Conservation (phyloP, 2,888 invertebrate species). For the Drosophila maculinotata region DNA sequence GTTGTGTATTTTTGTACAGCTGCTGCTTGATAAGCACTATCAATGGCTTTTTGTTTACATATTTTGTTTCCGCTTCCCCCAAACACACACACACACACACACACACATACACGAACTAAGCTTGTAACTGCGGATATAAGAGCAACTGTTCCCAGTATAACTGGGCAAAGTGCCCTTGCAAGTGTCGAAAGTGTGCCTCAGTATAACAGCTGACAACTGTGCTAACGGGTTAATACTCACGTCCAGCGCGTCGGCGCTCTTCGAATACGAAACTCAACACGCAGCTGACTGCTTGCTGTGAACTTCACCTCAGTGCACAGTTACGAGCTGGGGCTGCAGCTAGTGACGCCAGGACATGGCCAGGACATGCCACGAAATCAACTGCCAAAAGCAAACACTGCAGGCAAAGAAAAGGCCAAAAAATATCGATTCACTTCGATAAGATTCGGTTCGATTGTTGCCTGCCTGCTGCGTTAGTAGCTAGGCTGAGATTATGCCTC, state of each 20-base stretch:
- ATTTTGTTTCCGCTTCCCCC: conserved; percentile 35
- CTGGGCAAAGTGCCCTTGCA: neutral
- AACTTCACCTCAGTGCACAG: conserved; percentile 55
- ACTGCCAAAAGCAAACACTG: conserved; percentile 27
- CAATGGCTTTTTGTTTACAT: conserved; percentile 53
- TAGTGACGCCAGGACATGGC: conserved; percentile 17
- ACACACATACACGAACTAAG: neutral
- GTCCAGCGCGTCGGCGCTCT: conserved; percentile 51
- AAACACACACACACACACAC: neutral
- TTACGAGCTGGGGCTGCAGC: conserved; percentile 41
- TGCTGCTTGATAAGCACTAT: conserved; percentile 64
- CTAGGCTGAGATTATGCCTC: neutral
- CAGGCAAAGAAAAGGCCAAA: conserved; percentile 41
- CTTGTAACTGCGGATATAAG: conserved; percentile 31
- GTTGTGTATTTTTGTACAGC: conserved; percentile 28
- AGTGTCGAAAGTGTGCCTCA: too few relatives aligned
- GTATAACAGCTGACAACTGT: conserved; percentile 37
- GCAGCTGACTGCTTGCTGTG: conserved; percentile 50
- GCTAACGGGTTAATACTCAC: neutral
- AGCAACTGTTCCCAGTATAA: conserved; percentile 50
- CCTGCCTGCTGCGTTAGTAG: conserved; percentile 1
- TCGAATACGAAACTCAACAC: conserved; percentile 48
- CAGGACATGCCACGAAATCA: conserved; percentile 36
- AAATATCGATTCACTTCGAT: conserved; percentile 65
- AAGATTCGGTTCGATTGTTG: conserved; percentile 29